A percentile compares a stretch with the other conserved stretches of the same genome.
phyloP scores from a whole-genome alignment of 2,888 invertebrate species.

The Eurois occulta region DNA sequence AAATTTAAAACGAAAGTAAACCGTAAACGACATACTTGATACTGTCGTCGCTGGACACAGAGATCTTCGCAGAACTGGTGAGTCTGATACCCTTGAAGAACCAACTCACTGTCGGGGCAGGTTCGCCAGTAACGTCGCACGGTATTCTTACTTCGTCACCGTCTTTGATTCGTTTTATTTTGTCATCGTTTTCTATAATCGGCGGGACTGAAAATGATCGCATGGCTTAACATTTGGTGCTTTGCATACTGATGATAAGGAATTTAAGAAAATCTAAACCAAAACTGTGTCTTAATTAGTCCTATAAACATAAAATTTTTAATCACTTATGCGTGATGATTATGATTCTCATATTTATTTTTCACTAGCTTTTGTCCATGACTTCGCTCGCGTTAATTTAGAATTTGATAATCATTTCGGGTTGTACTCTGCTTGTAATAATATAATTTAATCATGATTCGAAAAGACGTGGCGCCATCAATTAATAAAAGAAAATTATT shows the following conservation, averaged over 20 bases:
- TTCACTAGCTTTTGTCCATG: too few species aligned
- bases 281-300: background rate
- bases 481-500: too few species aligned
- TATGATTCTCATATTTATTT: too few species aligned
- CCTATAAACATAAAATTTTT: too few species aligned
- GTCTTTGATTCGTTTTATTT: constrained; percentile 40
- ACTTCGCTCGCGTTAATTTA: too few species aligned
- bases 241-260: background rate
- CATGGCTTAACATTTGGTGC: background rate
- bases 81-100: constrained; percentile 63
- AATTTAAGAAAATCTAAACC: too few species aligned
- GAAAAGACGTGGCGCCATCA: too few species aligned
- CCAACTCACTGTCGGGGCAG: constrained; percentile 74
- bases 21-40: constrained; percentile 49
- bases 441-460: too few species aligned
- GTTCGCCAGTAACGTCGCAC: constrained; percentile 72
- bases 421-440: too few species aligned
- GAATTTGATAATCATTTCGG: too few species aligned
- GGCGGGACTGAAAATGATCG: constrained; percentile 57
- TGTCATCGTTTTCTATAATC: constrained; percentile 55
- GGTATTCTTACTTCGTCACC: constrained; percentile 66
- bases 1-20: too few species aligned
- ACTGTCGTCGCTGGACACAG: constrained; percentile 64
- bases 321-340: too few species aligned
- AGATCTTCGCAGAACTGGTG: constrained; percentile 12